These are phyloP conservation scores for Lordiphosa mommai DNA, from an alignment of 1,140 invertebrate genomes.

Conservation along the genomic window DNA sequence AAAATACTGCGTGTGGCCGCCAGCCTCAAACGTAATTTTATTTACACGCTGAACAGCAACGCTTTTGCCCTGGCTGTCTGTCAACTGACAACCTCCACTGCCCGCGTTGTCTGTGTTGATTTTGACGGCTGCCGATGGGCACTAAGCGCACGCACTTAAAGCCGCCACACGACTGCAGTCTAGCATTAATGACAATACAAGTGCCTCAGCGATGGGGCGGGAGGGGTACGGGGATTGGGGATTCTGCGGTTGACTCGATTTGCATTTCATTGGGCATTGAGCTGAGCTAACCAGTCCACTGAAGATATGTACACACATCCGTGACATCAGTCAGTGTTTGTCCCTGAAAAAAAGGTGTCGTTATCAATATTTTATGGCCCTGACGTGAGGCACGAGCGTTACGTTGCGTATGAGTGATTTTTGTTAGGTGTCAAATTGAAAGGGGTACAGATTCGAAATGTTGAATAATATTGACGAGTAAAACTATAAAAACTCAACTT, in stretches of 20 bases:
- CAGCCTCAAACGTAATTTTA: conserved; percentile 66
- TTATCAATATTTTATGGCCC: conserved; percentile 72
- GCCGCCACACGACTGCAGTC: conserved; percentile 51
- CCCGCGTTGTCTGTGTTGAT: conserved; percentile 44
- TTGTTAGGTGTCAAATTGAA: conserved; percentile 8
- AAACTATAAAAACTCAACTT: no score
- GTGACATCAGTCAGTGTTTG: neutral
- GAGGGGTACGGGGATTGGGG: neutral
- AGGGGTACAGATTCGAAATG: no score
- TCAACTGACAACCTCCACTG: conserved; percentile 30
- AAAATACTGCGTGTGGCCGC: conserved; percentile 64
- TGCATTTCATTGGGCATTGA: conserved; percentile 37
- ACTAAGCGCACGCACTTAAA: conserved; percentile 72
- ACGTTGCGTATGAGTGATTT: conserved; percentile 73
- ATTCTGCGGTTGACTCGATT: conserved; percentile 53
- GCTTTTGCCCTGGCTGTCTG: conserved; percentile 54
- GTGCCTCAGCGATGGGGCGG: neutral
- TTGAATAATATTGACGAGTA: no score
- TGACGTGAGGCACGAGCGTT: conserved; percentile 34
- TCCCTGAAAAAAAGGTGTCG: conserved; percentile 48
- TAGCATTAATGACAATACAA: conserved; percentile 38
- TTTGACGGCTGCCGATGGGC: conserved; percentile 72
- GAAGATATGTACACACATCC: conserved; percentile 4
- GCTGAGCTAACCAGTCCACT: conserved; percentile 27
- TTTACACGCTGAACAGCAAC: conserved; percentile 46